Percentiles rank a stretch among this genome's conserved stretches.
phyloP scores from a whole-genome alignment of 2,888 invertebrate species.

The Coleophora deauratella region DNA sequence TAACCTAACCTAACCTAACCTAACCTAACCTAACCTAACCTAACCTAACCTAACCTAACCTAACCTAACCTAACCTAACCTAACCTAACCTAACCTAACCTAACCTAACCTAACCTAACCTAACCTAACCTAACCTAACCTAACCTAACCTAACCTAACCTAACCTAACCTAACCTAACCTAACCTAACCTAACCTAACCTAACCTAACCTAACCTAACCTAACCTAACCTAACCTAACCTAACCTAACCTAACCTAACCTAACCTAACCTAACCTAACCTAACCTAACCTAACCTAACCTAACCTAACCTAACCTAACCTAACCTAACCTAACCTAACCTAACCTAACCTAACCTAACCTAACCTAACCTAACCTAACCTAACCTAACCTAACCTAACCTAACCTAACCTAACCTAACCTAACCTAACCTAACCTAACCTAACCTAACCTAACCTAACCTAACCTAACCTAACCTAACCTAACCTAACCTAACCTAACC shows the following conservation, averaged over 20 bases:
- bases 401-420: constrained; percentile 7
- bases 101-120: constrained; percentile 10
- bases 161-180: constrained; percentile 7
- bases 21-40: constrained; percentile 9
- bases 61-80: constrained; percentile 11
- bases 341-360: constrained; percentile 12
- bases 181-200: constrained; percentile 11
- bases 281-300: constrained; percentile 10
- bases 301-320: constrained; percentile 9
- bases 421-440: constrained; percentile 11
- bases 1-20: constrained; percentile 11
- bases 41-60: constrained; percentile 11
- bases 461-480: constrained; percentile 9
- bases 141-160: constrained; percentile 6
- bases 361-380: constrained; percentile 10
- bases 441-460: constrained; percentile 12
- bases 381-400: constrained; percentile 11
- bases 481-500: constrained; percentile 9
- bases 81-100: constrained; percentile 11
- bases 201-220: constrained; percentile 13
- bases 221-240: constrained; percentile 13
- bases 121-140: constrained; percentile 9
- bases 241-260: constrained; percentile 11
- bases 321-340: constrained; percentile 5
- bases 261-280: constrained; percentile 12